Evolutionary conservation across 2,888 invertebrate genomes (phyloP), one percentile per base, ranked within the genome.

Genomic region (Branchipolynoe longqiensis): DNA sequence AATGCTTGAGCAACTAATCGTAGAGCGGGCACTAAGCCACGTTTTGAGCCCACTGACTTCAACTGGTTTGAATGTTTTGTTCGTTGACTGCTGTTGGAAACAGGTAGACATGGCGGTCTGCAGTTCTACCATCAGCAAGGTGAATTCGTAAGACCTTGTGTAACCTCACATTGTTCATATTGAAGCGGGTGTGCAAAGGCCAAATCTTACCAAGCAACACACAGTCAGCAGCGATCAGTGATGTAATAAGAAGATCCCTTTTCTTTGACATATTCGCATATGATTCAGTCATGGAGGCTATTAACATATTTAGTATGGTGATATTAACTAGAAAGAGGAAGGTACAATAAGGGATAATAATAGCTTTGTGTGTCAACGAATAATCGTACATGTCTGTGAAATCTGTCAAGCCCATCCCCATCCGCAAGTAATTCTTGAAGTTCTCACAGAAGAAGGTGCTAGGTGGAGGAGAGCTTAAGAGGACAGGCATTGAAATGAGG

Each of bases 31-130:
- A n/a, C n/a, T n/a, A n/a, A n/a, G n/a, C n/a, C n/a, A n/a, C n/a
- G n/a, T n/a, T n/a, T n/a, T n/a, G n/a, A n/a, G n/a, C n/a, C n/a
- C n/a, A n/a, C n/a, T n/a, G n/a, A n/a, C n/a, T n/a, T n/a, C n/a
- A n/a, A n/a, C n/a, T n/a, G n/a, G n/a, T n/a, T n/a, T n/a, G n/a
- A n/a, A n/a, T n/a, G n/a, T n/a, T n/a, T n/a, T n/a, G n/a, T n/a
- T n/a, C n/a, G n/a, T n/a, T n/a, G n/a, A n/a, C n/a, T n/a, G n/a
- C n/a, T n/a, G n/a, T n/a, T n/a, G 62, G 62, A 62, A 62, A 62
- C 4, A 62, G 62, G 22, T 62, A 62, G 6, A 62, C 62, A 31
- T 62, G 62, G 28, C 62, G 3, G 22, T 62, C 62, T 62, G 62
- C 62, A 62, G 22, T 62, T 62, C 22, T 62, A 1, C 62, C 62